Base-by-base conservation (phyloP, 2,797 vertebrate genomes). In the Taeniopygia guttata region DNA sequence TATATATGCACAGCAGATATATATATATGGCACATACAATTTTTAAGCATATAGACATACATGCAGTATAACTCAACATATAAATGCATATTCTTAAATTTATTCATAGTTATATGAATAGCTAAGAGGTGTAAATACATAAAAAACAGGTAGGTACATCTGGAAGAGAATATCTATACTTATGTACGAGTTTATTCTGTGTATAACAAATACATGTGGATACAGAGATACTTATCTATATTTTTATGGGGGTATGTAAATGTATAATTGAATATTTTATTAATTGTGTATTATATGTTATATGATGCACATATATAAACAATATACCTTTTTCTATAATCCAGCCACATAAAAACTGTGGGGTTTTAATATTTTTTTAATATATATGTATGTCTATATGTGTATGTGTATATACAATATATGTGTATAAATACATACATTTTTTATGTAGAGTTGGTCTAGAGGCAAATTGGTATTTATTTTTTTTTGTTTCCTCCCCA, bases 401-500 rank as follows among this genome's bases (percentile, higher is more conserved):
- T 38, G 5, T 12, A 2, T 36, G 2, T 29, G 22, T 3, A 19
- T 22, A 4, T 26, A n/a, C 1, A 46, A 21, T 22, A 16, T 9
- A 9, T 7, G 2, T 20, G 7, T 20, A 2, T 42, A 8, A 29
- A 11, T 51, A 1, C 5, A 13, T 17, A 1, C 2, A 1, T 8
- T 29, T 3, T 21, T 51, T 6, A 18, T 52, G 0, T 9, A 25
- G 13, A 38, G 6, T 45, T 46, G 8, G 6, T 25, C 14, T 51
- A 32, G 22, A 27, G 9, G 34, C 3, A 67, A 13, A 3, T 14
- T 13, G 7, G 9, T 19, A 6, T 23, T 3, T 5, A 30, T 26
- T 2, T 34, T 34, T 54, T 25, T 40, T 42, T 27, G 16, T 54
- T 42, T 42, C 22, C 9, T 62, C 9, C 32, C 8, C 17, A 10